Evolutionary conservation across 2,888 invertebrate genomes (phyloP).

Genomic region (Pyrgus malvae): DNA sequence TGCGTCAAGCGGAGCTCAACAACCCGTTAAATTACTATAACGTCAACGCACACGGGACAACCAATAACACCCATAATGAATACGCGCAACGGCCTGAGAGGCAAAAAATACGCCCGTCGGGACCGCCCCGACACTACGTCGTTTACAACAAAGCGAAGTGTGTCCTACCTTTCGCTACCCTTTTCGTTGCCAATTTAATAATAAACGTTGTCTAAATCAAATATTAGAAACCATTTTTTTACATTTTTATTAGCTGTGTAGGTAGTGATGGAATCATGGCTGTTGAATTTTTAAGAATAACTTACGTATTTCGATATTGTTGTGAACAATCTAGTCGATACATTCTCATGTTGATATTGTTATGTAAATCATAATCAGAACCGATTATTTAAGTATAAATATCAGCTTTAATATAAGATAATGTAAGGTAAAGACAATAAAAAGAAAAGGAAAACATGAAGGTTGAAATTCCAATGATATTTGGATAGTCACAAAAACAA

Average conservation of each 20-base stretch:
- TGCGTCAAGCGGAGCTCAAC: conserved; percentile 60
- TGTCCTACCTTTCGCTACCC: conserved; percentile 19
- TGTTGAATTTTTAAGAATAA: conserved; percentile 70
- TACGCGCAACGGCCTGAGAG: conserved; percentile 67
- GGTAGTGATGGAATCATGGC: conserved; percentile 76
- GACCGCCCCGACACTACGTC: conserved; percentile 61
- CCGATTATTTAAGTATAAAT: conserved; percentile 42
- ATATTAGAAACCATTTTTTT: conserved; percentile 31
- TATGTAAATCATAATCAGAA: conserved; percentile 41
- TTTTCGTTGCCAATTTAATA: conserved; percentile 31
- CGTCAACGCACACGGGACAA: conserved; percentile 50
- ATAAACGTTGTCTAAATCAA: conserved; percentile 42
- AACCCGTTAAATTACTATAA: conserved; percentile 67
- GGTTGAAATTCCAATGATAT: neutral
- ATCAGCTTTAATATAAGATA: conserved; percentile 55
- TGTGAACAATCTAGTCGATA: conserved; percentile 54
- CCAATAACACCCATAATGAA: conserved; percentile 62
- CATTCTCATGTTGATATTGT: conserved; percentile 60
- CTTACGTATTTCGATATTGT: conserved; percentile 64
- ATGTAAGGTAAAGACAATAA: conserved; percentile 59
- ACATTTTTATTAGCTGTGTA: conserved; percentile 41
- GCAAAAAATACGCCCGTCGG: conserved; percentile 73
- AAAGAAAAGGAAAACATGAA: conserved; percentile 29
- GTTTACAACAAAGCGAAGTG: conserved; percentile 45
- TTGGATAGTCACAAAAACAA: too few relatives aligned